Conservation (phyloP, 2,797 vertebrate species). For the Spinibarbus caldwelli region DNA sequence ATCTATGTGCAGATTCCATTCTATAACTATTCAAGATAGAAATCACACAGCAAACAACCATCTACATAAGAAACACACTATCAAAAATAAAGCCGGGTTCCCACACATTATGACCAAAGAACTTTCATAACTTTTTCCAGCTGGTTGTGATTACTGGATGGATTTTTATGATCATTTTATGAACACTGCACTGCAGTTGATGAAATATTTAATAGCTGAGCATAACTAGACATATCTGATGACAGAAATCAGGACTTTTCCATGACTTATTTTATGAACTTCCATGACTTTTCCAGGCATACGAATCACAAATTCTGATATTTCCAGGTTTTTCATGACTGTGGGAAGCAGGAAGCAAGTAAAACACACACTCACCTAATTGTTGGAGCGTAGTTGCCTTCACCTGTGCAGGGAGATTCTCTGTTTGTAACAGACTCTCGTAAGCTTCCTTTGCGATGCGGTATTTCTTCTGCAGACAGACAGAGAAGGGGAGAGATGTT, state of each 20-base stretch:
- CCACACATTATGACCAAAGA: not conserved
- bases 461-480: constrained; percentile 90
- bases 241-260: constrained; percentile 9
- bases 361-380: constrained; percentile 85
- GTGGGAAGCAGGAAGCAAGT: not conserved
- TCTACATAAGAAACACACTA: not conserved
- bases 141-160: not conserved
- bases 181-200: not conserved
- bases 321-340: not conserved
- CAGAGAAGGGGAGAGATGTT: constrained; percentile 45
- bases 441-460: constrained; percentile 97
- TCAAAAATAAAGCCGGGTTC: not conserved
- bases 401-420: constrained; percentile 96
- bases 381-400: constrained; percentile 98
- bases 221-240: not conserved
- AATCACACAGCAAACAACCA: not conserved
- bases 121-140: not conserved
- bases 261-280: not conserved
- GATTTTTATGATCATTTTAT: not conserved
- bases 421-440: constrained; percentile 94
- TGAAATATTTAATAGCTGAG: not conserved
- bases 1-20: not conserved
- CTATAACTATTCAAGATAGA: not conserved
- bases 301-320: not conserved
- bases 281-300: not conserved